Conservation (phyloP, 2,888 invertebrate genomes). For the Xestobium rufovillosum region DNA sequence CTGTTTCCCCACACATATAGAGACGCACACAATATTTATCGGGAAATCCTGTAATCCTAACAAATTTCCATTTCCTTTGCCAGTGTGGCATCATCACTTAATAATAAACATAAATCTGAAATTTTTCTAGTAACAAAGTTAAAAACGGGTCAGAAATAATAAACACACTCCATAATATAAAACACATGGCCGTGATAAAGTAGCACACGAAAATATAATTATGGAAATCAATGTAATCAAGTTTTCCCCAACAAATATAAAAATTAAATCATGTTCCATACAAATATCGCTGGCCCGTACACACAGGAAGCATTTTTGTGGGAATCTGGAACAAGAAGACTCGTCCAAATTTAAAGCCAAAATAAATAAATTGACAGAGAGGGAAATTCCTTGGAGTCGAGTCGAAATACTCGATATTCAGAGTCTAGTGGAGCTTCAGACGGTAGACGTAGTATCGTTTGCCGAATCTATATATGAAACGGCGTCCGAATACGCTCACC, state of each 20-base stretch:
- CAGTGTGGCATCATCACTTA: constrained; percentile 13
- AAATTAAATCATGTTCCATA: constrained; percentile 1
- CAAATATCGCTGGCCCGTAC: too few relatives aligned
- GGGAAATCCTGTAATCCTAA: constrained; percentile 5
- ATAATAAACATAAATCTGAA: constrained; percentile 17
- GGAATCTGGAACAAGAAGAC: neutral
- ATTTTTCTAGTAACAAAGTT: constrained; percentile 10
- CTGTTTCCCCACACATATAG: neutral
- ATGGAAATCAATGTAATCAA: constrained; percentile 10
- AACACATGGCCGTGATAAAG: constrained; percentile 18
- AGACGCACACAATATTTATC: neutral
- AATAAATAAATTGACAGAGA: constrained; percentile 2
- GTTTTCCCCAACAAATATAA: neutral
- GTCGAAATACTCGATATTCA: too few relatives aligned
- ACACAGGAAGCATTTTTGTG: constrained; percentile 1
- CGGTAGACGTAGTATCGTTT: neutral
- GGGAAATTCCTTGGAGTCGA: too few relatives aligned
- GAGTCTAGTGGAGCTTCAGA: neutral
- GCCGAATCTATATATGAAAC: constrained; percentile 1
- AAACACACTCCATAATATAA: constrained; percentile 19
- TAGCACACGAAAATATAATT: constrained; percentile 9
- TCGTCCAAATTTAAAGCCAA: neutral
- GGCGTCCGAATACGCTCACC: neutral
- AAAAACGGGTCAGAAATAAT: constrained; percentile 11
- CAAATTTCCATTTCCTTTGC: neutral